Percentiles rank a stretch among this genome's conserved stretches.
phyloP scores from a whole-genome alignment of 2,797 vertebrate species.

The Coranthus polyacanthus region DNA sequence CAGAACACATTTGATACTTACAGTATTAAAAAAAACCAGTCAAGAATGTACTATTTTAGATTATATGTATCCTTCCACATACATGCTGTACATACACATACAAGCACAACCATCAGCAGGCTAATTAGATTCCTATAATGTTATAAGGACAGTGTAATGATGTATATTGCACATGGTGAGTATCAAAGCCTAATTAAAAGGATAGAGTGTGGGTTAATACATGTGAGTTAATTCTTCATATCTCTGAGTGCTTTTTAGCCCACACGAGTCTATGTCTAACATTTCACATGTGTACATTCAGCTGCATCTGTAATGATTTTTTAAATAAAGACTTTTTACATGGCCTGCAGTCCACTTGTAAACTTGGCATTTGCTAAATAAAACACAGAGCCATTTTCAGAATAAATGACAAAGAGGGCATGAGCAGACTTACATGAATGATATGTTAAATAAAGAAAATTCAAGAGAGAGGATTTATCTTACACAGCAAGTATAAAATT shows the following conservation, averaged over 20 bases:
- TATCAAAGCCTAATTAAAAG: conserved; percentile 48
- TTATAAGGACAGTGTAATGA: conserved; percentile 37
- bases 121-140: conserved; percentile 45
- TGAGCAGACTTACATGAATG: background rate
- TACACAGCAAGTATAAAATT: background rate
- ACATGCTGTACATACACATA: conserved; percentile 6
- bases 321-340: conserved; percentile 3
- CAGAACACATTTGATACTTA: conserved; percentile 62
- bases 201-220: conserved; percentile 26
- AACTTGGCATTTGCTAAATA: background rate
- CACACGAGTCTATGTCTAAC: conserved; percentile 4
- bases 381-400: background rate
- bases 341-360: conserved; percentile 4
- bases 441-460: no score
- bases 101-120: conserved; percentile 18
- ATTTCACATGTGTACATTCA: conserved; percentile 7
- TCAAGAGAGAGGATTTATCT: conserved; percentile 1
- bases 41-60: conserved; percentile 47
- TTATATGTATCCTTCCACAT: conserved; percentile 24
- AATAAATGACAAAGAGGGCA: background rate
- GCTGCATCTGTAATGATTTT: conserved; percentile 14
- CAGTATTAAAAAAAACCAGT: conserved; percentile 57
- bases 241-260: conserved; percentile 38
- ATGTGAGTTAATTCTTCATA: conserved; percentile 33
- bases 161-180: conserved; percentile 46